These are phyloP conservation scores for Garra rufa DNA, from an alignment of 2,113 vertebrate species.

Conservation along the genomic window DNA sequence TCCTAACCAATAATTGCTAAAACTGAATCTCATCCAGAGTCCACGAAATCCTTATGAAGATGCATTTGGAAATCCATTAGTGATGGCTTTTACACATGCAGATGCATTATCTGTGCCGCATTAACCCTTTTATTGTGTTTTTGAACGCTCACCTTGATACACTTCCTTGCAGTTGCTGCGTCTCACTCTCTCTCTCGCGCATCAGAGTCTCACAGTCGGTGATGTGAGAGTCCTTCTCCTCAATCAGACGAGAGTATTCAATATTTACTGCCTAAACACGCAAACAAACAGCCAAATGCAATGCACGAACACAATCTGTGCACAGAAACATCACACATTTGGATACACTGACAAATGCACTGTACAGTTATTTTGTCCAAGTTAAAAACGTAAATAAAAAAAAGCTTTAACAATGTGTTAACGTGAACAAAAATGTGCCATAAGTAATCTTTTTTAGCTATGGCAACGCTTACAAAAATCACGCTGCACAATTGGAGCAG, in stretches of 20 bases:
- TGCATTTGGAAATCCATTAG: slow-evolving; percentile 29
- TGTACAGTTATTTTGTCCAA: not conserved
- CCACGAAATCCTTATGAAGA: not conserved
- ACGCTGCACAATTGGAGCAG: not conserved
- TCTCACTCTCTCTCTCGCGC: slow-evolving; percentile 76
- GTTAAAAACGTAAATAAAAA: no score
- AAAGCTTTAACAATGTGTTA: not conserved
- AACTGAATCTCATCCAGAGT: not conserved
- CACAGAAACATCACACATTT: not conserved
- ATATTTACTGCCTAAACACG: slow-evolving; percentile 76
- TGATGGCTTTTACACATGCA: not conserved
- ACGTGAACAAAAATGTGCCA: not conserved
- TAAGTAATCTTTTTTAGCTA: not conserved
- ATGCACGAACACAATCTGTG: not conserved
- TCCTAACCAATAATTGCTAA: not conserved
- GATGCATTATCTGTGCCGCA: not conserved
- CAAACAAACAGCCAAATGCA: not conserved
- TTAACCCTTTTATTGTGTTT: not conserved
- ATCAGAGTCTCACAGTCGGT: slow-evolving; percentile 75
- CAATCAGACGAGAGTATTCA: slow-evolving; percentile 71
- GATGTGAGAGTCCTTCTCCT: slow-evolving; percentile 77
- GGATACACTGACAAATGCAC: not conserved
- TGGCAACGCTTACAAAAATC: not conserved
- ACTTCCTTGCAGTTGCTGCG: slow-evolving; percentile 71
- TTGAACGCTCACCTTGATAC: slow-evolving; percentile 75